Base-by-base conservation (phyloP, 35 echinoderm and acorn worm genomes). In the Eucidaris tribuloides region DNA sequence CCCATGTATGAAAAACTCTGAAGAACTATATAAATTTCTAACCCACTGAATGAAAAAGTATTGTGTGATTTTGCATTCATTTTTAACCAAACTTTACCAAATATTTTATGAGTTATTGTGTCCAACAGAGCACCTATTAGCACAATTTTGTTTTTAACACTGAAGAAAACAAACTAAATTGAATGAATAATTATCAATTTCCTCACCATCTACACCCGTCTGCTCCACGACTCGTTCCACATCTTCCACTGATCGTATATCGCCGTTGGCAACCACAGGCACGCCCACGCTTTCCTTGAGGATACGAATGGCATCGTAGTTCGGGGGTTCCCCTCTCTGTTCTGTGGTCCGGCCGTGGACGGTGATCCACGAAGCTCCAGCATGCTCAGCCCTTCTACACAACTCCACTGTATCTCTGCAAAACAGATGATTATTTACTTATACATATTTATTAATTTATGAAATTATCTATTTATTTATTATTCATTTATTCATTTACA, bases 241-340 rank as follows among this genome's bases (percentile, higher is more conserved):
- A 86, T 92, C 86, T 4, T 85, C 54, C 58, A 97, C 20, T 3
- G 29, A 64, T 43, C 58, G 85, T 25, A 97, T 84, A 34, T 97
- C 94, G n/a, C 94, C 89, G 79, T 97, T 97, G 65, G 94, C 94
- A 93, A 97, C 46, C 11, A 97, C 94, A 28, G 94, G 94, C 18
- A 97, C 81, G 23, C 58, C 59, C 0, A 97, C 72, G 56, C 90
- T 92, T 13, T 97, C 94, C 49, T 97, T 97, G 82, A 97, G 86
- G 15, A 56, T 84, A 62, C 79, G 84, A 9, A 93, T 89, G n/a
- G 90, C 89, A 49, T 93, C 90, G 17, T 89, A 60, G 44, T 93
- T 62, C 13, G 74, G 86, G 4, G 94, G 90, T 55, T 97, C 94
- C 49, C 85, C 61, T 41, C 94, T 79, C 65, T 92, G 85, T 4